phyloP scores from a whole-genome alignment of 2,797 vertebrate genomes.

The Carduelis carduelis region DNA sequence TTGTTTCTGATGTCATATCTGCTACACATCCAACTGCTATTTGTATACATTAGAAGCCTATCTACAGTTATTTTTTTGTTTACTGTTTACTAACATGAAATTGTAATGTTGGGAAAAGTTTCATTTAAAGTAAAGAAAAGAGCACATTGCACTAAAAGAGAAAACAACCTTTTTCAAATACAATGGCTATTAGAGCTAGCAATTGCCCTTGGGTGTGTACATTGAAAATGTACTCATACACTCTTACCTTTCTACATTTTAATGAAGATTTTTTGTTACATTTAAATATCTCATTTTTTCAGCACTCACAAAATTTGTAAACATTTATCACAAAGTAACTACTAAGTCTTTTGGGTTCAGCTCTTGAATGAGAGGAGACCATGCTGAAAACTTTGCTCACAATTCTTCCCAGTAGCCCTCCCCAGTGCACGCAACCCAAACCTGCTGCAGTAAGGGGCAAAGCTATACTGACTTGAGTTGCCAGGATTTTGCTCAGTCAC shows the following conservation, averaged over 20 bases:
- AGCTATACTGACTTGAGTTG: neutral
- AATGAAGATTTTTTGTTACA: neutral
- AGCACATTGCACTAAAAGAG: neutral
- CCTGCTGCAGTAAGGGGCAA: neutral
- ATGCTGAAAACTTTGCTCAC: neutral
- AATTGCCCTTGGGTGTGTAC: neutral
- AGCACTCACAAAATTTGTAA: neutral
- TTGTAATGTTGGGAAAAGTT: neutral
- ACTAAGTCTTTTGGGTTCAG: neutral
- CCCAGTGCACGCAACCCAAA: neutral
- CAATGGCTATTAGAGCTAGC: neutral
- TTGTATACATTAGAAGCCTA: neutral
- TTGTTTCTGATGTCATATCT: neutral
- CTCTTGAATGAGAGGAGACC: neutral
- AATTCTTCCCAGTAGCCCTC: neutral
- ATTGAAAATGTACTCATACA: neutral
- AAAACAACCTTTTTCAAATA: conserved; percentile 30
- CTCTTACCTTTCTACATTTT: neutral
- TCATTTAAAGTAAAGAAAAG: neutral
- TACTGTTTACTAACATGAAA: neutral
- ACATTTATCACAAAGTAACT: neutral
- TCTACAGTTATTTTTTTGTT: neutral
- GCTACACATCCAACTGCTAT: neutral
- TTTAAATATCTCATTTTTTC: neutral
- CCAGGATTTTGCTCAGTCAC: neutral